These are phyloP conservation scores for Endomychus coccineus DNA, from an alignment of 2,888 invertebrate species.

Conservation along the genomic window DNA sequence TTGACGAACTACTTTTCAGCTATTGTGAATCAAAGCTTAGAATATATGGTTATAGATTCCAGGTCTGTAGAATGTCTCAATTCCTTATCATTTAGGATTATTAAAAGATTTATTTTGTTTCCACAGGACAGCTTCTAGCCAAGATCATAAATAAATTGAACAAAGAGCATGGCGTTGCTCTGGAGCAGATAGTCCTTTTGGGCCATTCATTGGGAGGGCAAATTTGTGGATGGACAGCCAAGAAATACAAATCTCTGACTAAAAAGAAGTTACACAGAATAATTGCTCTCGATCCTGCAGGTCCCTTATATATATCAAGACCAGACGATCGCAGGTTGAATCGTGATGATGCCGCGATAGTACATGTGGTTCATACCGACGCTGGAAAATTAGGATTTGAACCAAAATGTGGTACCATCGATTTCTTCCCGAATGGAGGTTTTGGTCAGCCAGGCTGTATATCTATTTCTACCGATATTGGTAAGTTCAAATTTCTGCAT, in stretches of 20 bases:
- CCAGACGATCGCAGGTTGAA: slow-evolving; percentile 11
- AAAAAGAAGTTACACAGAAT: slow-evolving; percentile 26
- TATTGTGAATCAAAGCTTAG: no score
- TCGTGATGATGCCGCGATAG: slow-evolving; percentile 29
- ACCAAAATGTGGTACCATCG: slow-evolving; percentile 30
- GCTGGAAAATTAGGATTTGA: slow-evolving; percentile 30
- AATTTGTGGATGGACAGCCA: slow-evolving; percentile 29
- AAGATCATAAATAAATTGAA: slow-evolving; percentile 26
- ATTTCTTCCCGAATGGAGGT: slow-evolving; percentile 36
- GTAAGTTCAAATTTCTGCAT: no score
- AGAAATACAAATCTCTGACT: slow-evolving; percentile 23
- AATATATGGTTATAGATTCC: no score
- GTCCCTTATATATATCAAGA: slow-evolving; percentile 14
- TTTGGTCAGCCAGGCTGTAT: slow-evolving; percentile 35
- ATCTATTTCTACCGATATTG: no score
- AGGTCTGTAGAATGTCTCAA: no score
- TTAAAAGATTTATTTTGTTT: background rate
- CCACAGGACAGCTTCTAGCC: slow-evolving; percentile 26
- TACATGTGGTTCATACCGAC: slow-evolving; percentile 34
- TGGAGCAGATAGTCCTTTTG: slow-evolving; percentile 25
- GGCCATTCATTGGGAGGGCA: slow-evolving; percentile 34
- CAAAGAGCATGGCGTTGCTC: slow-evolving; percentile 24
- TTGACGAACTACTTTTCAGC: no score
- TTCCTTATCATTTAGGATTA: background rate
- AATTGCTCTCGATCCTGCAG: slow-evolving; percentile 33